Percentiles rank a stretch among this genome's conserved stretches.
These are phyloP conservation scores for Anticlea derivata DNA, from an alignment of 2,888 invertebrate genomes.

Conservation along the genomic window DNA sequence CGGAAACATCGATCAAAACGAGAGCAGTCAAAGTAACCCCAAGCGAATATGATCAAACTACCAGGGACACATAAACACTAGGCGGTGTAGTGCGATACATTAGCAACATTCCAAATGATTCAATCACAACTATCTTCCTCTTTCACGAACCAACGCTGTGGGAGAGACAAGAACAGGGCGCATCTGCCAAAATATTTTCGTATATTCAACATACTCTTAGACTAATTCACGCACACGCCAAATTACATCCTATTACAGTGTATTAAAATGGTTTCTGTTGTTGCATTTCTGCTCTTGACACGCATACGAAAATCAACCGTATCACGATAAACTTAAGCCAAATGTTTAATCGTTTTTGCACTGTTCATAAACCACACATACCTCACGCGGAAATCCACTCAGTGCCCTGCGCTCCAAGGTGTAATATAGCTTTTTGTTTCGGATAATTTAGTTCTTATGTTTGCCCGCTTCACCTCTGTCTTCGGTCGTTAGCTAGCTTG, in stretches of 20 bases:
- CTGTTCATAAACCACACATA: background rate
- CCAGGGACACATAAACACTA: slow-evolving; percentile 48
- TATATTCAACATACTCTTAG: too few species aligned
- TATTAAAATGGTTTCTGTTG: too few species aligned
- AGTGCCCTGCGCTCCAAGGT: background rate
- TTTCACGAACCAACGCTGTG: too few species aligned
- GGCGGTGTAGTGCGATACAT: slow-evolving; percentile 34
- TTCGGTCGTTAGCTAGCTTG: slow-evolving; percentile 34
- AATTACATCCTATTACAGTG: background rate
- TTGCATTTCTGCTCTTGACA: background rate
- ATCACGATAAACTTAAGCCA: background rate
- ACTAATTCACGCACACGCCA: background rate
- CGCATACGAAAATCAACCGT: slow-evolving; percentile 1
- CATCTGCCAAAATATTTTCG: too few species aligned
- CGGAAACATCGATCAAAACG: slow-evolving; percentile 8
- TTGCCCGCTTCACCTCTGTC: slow-evolving; percentile 58
- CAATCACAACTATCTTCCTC: too few species aligned
- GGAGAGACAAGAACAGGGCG: too few species aligned
- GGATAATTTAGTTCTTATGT: slow-evolving; percentile 71
- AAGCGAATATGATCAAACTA: slow-evolving; percentile 44
- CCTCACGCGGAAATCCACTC: background rate
- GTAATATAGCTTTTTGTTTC: background rate
- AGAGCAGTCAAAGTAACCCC: too few species aligned
- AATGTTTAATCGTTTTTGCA: background rate
- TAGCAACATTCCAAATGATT: background rate